Conservation (phyloP, 2,797 vertebrate species). For the Chaunax sp. region DNA sequence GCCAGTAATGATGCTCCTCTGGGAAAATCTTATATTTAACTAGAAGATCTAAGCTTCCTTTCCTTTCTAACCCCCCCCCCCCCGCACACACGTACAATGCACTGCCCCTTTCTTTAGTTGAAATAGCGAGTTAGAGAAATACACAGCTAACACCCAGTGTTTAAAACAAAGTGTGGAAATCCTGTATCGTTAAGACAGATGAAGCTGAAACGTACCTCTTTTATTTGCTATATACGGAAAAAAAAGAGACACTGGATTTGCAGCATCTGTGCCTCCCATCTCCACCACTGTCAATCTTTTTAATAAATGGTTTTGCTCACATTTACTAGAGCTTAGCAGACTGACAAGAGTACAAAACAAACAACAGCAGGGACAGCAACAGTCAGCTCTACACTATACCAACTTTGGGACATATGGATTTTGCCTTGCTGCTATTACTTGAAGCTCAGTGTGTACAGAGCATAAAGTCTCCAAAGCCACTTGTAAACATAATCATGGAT, state of each 20-base stretch:
- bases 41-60: constrained; percentile 48
- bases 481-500: too few species aligned
- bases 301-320: constrained; percentile 37
- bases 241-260: constrained; percentile 35
- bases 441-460: constrained; percentile 53
- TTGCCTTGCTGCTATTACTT: constrained; percentile 62
- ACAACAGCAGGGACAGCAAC: constrained; percentile 50
- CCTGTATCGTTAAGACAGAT: constrained; percentile 52
- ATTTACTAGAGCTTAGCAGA: constrained; percentile 50
- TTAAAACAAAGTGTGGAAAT: constrained; percentile 45
- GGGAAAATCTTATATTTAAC: constrained; percentile 68
- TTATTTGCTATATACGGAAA: constrained; percentile 52
- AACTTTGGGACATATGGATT: constrained; percentile 36
- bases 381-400: constrained; percentile 14
- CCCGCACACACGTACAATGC: constrained; percentile 38
- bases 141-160: constrained; percentile 44
- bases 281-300: constrained; percentile 16
- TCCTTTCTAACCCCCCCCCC: constrained; percentile 48
- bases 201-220: constrained; percentile 55
- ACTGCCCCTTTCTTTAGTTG: constrained; percentile 24
- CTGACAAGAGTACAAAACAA: constrained; percentile 53
- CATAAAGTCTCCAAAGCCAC: constrained; percentile 43
- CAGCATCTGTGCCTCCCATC: constrained; percentile 40
- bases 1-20: constrained; percentile 38
- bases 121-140: constrained; percentile 31